Evolutionary conservation across 2,888 invertebrate species (phyloP).

Genomic region (Drosophila birchii): DNA sequence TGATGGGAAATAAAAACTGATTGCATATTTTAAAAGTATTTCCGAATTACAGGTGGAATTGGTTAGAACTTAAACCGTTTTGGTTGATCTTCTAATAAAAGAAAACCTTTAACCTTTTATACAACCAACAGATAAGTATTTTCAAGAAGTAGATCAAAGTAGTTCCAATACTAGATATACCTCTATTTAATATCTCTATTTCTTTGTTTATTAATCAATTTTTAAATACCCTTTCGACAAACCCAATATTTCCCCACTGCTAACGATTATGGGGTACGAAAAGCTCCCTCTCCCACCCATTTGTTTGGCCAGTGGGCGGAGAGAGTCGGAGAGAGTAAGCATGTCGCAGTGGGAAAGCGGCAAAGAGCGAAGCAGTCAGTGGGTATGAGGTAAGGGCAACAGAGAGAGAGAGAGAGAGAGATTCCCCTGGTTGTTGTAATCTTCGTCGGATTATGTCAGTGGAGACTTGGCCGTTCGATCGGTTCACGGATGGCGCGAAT

Average conservation of each 20-base stretch:
- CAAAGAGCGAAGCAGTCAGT: neutral
- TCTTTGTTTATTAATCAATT: neutral
- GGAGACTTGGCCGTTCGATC: slow-evolving; percentile 25
- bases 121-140: no score
- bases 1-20: neutral
- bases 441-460: slow-evolving; percentile 26
- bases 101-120: no score
- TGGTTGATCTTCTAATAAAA: no score
- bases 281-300: slow-evolving; percentile 48
- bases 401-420: slow-evolving; percentile 44
- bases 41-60: neutral
- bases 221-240: neutral
- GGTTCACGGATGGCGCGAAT: slow-evolving; percentile 10
- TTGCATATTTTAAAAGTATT: neutral
- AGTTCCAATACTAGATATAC: neutral
- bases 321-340: slow-evolving; percentile 17
- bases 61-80: no score
- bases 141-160: neutral
- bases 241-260: neutral
- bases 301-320: neutral
- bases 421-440: slow-evolving; percentile 34
- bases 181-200: neutral
- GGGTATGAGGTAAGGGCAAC: neutral
- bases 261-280: neutral
- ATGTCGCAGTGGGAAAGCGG: neutral